Conservation (phyloP, 1,140 invertebrate species). For the Cydia fagiglandana region DNA sequence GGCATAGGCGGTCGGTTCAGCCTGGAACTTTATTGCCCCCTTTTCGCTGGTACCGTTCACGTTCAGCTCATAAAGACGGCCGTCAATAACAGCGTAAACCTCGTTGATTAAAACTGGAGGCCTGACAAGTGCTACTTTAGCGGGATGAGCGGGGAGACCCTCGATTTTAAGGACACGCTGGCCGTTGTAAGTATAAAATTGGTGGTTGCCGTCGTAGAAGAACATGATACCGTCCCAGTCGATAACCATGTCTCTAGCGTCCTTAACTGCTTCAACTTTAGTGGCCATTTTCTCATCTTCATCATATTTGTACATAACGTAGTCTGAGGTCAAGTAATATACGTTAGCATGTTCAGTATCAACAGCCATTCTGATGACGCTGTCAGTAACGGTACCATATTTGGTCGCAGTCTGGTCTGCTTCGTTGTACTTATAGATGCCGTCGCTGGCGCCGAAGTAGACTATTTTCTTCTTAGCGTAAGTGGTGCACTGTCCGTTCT, state of each 20-base stretch:
- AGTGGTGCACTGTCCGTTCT: not conserved
- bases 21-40: not conserved
- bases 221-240: too few relatives aligned
- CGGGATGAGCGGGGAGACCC: not conserved
- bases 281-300: too few relatives aligned
- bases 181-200: too few relatives aligned
- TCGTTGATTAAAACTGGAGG: not conserved
- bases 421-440: conserved; percentile 26
- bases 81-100: not conserved
- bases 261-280: not conserved
- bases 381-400: conserved; percentile 29
- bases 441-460: conserved; percentile 9
- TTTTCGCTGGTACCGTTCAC: not conserved
- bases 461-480: not conserved
- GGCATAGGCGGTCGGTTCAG: not conserved
- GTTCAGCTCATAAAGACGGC: not conserved
- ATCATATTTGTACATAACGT: too few relatives aligned
- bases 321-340: too few relatives aligned
- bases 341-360: not conserved
- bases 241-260: too few relatives aligned
- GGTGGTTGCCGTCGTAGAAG: too few relatives aligned
- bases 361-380: not conserved
- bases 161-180: not conserved
- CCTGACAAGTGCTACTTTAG: not conserved
- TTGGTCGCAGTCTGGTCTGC: conserved; percentile 10